Base-by-base conservation (phyloP, 2,888 invertebrate species). In the Spisula solida region DNA sequence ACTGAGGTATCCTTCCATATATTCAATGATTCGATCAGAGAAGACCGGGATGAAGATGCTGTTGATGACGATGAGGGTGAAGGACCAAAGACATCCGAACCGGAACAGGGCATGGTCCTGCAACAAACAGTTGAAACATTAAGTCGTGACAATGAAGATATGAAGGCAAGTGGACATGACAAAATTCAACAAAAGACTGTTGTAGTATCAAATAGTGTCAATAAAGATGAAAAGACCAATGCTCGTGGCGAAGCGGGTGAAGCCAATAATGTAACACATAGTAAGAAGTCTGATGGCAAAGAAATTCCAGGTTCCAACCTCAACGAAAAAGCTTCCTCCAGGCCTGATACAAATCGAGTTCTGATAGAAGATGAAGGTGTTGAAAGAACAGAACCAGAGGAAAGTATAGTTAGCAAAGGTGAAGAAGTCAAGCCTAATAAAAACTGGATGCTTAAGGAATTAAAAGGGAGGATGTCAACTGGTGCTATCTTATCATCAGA, bases 21-120 rank as follows among this genome's bases (percentile, higher is more conserved):
- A 47, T 82, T 34, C 56, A 82, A 82, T 55, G 56, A 55, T 20
- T 31, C 55, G 16, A 31, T 34, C 41, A 60, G 34, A 55, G 82
- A 51, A 29, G 55, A 55, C 4, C 16, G 16, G 12, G 31, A 20
- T 0, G 82, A 82, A 0, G 20, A 47, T 48, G n/a, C n/a, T n/a
- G 81, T 51, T 0, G 60, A 66, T n/a, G 12, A 25, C 20, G 60
- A 66, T n/a, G n/a, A 66, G 8, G 25, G n/a, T 66, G 60, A n/a
- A 25, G 1, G 10, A 66, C 2, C n/a, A 25, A 66, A 12, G 25
- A 66, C 25, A 66, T 25, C 60, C 0, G 25, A 66, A 66, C 60
- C 60, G n/a, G 60, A 25, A 25, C 60, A 25, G 25, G 25, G 5
- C 60, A 66, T 25, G 6, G 60, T 8, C 12, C 6, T 8, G 12